A percentile compares a stretch with the other conserved stretches of the same genome.
Evolutionary conservation across 2,797 vertebrate species (phyloP).

Genomic region (Labroides dimidiatus): DNA sequence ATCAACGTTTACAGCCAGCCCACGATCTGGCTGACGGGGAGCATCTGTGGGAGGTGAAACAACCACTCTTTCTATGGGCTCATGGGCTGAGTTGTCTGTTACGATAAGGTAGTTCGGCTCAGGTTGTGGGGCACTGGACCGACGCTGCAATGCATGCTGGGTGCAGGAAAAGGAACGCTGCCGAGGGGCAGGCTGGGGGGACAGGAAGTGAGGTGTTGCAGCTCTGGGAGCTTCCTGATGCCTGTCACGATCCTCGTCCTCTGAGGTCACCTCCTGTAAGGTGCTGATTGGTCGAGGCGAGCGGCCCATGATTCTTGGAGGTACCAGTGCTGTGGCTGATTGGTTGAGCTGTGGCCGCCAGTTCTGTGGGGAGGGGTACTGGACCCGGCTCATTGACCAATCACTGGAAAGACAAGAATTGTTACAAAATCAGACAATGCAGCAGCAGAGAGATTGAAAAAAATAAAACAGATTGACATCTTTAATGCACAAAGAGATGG

Average conservation of each 20-base stretch:
- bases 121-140: slow-evolving; percentile 73
- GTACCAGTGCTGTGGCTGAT: slow-evolving; percentile 84
- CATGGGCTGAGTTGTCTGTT: slow-evolving; percentile 72
- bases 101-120: slow-evolving; percentile 73
- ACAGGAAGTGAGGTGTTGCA: slow-evolving; percentile 81
- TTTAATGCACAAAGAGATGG: too few species aligned
- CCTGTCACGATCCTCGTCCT: slow-evolving; percentile 84
- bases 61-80: slow-evolving; percentile 74
- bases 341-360: slow-evolving; percentile 84
- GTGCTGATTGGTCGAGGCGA: slow-evolving; percentile 86
- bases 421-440: background rate
- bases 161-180: slow-evolving; percentile 87
- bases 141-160: slow-evolving; percentile 85
- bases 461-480: background rate
- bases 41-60: slow-evolving; percentile 58
- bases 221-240: slow-evolving; percentile 74
- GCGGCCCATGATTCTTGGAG: slow-evolving; percentile 83
- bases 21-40: slow-evolving; percentile 60
- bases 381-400: slow-evolving; percentile 76
- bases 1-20: slow-evolving; percentile 3
- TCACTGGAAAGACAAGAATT: slow-evolving; percentile 71
- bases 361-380: slow-evolving; percentile 81
- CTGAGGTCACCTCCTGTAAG: slow-evolving; percentile 87
- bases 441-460: background rate
- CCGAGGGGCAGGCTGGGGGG: slow-evolving; percentile 81